Evolutionary conservation across 1,140 invertebrate species (phyloP).

Genomic region (Drosophila murphyi): DNA sequence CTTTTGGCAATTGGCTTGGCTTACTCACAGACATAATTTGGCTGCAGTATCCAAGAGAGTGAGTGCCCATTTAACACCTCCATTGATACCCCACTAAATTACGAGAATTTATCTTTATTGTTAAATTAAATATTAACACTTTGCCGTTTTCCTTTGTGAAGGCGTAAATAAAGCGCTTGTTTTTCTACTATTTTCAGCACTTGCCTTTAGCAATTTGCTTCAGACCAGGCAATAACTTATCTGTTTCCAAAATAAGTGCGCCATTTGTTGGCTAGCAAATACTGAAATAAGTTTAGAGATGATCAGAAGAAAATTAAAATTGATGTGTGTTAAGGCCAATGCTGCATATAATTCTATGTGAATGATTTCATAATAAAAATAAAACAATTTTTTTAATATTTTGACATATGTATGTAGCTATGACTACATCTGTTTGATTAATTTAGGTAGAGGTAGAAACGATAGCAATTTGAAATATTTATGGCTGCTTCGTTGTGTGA

Average conservation of each 20-base stretch:
- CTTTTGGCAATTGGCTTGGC: neutral
- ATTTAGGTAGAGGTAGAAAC: too few species aligned
- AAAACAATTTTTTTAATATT: too few species aligned
- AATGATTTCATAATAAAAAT: too few species aligned
- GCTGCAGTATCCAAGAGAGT: constrained; percentile 10
- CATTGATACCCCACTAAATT: constrained; percentile 37
- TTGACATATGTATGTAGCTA: too few species aligned
- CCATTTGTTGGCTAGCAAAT: neutral
- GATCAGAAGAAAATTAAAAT: too few species aligned
- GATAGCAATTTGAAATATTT: too few species aligned
- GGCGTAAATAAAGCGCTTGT: constrained; percentile 1
- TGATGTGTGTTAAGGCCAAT: too few species aligned
- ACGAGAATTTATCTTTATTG: constrained; percentile 30
- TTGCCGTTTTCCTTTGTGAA: constrained; percentile 2
- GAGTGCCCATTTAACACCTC: constrained; percentile 34
- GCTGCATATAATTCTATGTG: too few species aligned
- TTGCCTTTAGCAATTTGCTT: neutral
- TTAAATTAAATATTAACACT: constrained; percentile 28
- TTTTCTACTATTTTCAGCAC: neutral
- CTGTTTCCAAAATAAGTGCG: neutral
- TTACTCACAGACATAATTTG: constrained; percentile 19
- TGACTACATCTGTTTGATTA: too few species aligned
- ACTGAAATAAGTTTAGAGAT: too few species aligned
- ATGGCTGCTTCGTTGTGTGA: too few species aligned
- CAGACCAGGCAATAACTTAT: neutral